Base-by-base conservation (phyloP, 1,140 invertebrate species). In the Orchestia grillus region DNA sequence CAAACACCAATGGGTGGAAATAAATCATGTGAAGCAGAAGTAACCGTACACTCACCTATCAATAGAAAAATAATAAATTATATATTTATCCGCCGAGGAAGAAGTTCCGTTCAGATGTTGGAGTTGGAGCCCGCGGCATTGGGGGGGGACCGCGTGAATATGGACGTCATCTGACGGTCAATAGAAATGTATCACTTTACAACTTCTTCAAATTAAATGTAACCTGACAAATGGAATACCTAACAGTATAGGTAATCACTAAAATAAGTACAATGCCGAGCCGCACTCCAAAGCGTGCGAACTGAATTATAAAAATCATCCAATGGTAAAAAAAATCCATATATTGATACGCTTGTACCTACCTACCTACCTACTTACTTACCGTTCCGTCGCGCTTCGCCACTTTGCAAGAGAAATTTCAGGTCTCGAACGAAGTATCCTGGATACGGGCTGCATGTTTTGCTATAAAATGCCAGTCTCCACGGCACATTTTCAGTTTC, bases 131-230 rank as follows among this genome's bases (percentile, higher is more conserved):
- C 44, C 3, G 6, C 44, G 16, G 92, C 92, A 47, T 94, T 94
- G 8, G 92, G 92, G 0, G 92, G 92, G 6, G 92, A 94, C 0
- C 92, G 92, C 40, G 92, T 94, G 92, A 94, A 94, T 44, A 94
- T 45, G 0, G 92, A 94, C 19, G 92, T 40, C 92, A 94, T 94
- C 92, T 94, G 92, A 47, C 15, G 44, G 36, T 8, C 15, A 77
- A 77, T 77, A 77, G 28, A 77, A 77, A 77, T 53, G 28, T 28
- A 23, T 77, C 1, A 23, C 11, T 77, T 36, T 36, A 77, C 11
- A 23, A 19, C 28, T 15, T 36, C 62, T 19, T 3, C 15, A 36
- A 77, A 36, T 15, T 77, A 77, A 3, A 1, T 19, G 62, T 15
- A 1, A 77, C 11, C 62, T 36, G 36, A 3, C 1, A 15, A 15